These are phyloP conservation scores for Nipponacmea schrenckii DNA, from an alignment of 2,888 invertebrate genomes.

Conservation along the genomic window DNA sequence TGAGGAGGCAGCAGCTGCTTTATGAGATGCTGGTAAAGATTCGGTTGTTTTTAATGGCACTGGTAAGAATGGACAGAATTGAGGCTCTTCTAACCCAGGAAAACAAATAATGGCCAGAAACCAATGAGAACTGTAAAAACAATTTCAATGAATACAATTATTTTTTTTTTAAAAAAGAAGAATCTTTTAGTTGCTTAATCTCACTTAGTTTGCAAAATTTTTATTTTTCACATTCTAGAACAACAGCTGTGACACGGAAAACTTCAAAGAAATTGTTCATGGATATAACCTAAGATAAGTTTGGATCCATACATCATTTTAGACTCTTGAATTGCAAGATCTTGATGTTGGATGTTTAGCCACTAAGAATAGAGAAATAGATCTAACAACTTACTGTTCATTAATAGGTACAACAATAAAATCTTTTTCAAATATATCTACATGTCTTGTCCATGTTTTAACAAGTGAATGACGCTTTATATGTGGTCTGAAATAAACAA, in stretches of 20 bases:
- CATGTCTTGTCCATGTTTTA: constrained; percentile 95
- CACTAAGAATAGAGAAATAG: no score
- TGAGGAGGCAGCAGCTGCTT: neutral
- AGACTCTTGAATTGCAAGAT: no score
- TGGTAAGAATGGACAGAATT: constrained; percentile 40
- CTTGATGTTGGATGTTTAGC: no score
- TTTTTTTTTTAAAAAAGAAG: no score
- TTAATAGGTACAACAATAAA: constrained; percentile 97
- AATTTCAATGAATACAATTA: constrained; percentile 1
- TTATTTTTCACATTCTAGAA: no score
- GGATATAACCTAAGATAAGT: no score
- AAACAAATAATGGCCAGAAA: constrained; percentile 96
- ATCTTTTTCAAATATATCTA: constrained; percentile 96
- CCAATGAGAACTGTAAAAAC: constrained; percentile 82
- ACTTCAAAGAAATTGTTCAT: no score
- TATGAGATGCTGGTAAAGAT: constrained; percentile 14
- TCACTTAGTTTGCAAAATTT: no score
- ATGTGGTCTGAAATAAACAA: constrained; percentile 45
- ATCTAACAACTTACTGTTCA: constrained; percentile 85
- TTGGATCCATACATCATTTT: no score
- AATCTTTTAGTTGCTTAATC: no score
- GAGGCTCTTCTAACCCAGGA: constrained; percentile 73
- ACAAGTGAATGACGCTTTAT: constrained; percentile 86
- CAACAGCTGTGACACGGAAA: no score
- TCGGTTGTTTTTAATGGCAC: constrained; percentile 22